phyloP scores from a whole-genome alignment of 1,140 invertebrate genomes.

The Drosophila trapezifrons region DNA sequence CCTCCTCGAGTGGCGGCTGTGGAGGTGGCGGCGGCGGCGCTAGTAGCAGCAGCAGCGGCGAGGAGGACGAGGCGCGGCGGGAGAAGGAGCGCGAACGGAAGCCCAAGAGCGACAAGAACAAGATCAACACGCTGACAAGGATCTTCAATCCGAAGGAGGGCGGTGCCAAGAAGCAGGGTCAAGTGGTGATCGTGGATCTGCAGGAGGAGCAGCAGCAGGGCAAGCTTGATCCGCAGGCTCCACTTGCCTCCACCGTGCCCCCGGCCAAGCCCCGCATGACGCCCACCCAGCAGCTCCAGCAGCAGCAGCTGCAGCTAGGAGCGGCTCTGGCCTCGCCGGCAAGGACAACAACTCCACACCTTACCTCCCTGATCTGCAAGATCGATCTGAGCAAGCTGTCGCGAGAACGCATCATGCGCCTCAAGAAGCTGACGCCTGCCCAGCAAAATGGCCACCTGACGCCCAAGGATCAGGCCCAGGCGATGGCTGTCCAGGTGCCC shows the following conservation, averaged over 20 bases:
- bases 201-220: conserved; percentile 73
- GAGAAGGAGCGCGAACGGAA: conserved; percentile 58
- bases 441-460: conserved; percentile 75
- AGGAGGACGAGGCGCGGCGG: conserved; percentile 57
- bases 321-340: conserved; percentile 65
- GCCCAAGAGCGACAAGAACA: conserved; percentile 87
- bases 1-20: conserved; percentile 47
- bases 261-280: conserved; percentile 58
- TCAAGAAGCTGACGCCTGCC: conserved; percentile 42
- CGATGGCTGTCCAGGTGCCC: conserved; percentile 5
- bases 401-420: conserved; percentile 51
- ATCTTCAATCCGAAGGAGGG: conserved; percentile 88
- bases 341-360: conserved; percentile 57
- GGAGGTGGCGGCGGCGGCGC: conserved; percentile 42
- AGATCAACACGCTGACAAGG: conserved; percentile 88
- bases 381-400: conserved; percentile 76
- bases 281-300: conserved; percentile 55
- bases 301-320: conserved; percentile 57
- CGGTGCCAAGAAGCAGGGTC: conserved; percentile 85
- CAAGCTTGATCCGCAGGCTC: conserved; percentile 41
- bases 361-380: conserved; percentile 77
- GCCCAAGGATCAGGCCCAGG: conserved; percentile 63
- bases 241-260: conserved; percentile 3
- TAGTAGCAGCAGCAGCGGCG: conserved; percentile 57
- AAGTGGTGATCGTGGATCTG: conserved; percentile 80